Conservation (phyloP, 53 echinoderm and acorn worm species). For the Arbacia lixula region DNA sequence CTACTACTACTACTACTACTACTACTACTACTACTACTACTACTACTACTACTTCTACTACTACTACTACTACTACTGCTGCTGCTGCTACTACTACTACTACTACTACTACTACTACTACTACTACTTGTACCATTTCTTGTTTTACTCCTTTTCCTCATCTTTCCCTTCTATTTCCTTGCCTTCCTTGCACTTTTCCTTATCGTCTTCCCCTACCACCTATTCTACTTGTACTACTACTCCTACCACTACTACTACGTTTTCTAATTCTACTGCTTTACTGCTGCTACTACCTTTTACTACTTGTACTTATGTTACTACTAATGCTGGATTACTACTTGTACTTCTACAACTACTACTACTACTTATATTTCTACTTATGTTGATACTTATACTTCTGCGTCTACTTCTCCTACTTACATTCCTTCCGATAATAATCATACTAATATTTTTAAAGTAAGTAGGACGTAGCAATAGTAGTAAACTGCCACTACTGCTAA, state of each 20-base stretch:
- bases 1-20: background rate
- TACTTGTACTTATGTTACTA: background rate
- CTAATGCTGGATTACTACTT: background rate
- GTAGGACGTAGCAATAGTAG: too few species aligned
- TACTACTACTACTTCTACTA: background rate
- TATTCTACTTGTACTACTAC: too few species aligned
- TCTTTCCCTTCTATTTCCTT: too few species aligned
- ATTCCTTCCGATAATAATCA: too few species aligned
- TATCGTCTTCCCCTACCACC: too few species aligned
- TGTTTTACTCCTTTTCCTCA: background rate
- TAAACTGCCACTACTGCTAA: too few species aligned
- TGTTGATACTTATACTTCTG: background rate
- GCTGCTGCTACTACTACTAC: background rate
- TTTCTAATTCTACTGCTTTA: too few species aligned
- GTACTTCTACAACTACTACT: background rate
- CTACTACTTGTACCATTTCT: background rate
- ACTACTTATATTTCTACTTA: background rate
- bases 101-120: background rate
- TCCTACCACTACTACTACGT: background rate
- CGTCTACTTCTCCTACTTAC: background rate
- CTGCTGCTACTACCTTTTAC: too few species aligned
- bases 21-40: background rate
- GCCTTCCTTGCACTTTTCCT: too few species aligned
- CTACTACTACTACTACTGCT: background rate
- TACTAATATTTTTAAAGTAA: too few species aligned